Evolutionary conservation across 1,140 invertebrate genomes (phyloP), one percentile per base, ranked within the genome.

Genomic region (Phthorimaea operculella): DNA sequence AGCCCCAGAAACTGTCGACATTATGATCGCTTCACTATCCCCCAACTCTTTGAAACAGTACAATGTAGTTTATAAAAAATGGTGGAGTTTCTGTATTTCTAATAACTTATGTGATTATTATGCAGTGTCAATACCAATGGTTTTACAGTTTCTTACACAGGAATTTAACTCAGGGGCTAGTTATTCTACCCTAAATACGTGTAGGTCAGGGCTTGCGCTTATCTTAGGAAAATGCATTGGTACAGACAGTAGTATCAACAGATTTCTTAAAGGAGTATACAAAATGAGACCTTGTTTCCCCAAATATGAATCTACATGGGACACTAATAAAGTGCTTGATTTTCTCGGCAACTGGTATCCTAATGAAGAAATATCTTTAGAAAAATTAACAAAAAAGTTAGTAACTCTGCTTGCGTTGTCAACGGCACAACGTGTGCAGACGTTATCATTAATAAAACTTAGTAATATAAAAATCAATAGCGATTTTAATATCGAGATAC

Each of bases 401-500:
- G 44, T 51, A 21, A 14, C 17, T 52, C 51, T 57, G 15, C 51
- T 57, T 14, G 55, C 55, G 28, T 57, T 57, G 44, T 57, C 55
- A 11, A 57, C 55, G 2, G 55, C 39, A 57, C 55, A 57, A 57
- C 55, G 55, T 8, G 39, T 57, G 14, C 55, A 57, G 51, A 57
- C 55, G 50, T 33, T 57, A 36, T 28, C 55, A 1, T 8, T 36
- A 12, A 52, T 57, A 17, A 7, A 16, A 6, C 10, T 57, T 12
- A 18, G 18, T 7, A 57, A 57, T 39, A 52, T 57, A 11, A 48
- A 15, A 7, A 14, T 50, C 12, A 42, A 44, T 17, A 10, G 9
- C 28, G 51, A 36, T 15, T 34, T 1, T 17, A 36, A 16, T 28
- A 34, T 55, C 2, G 14, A 33, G 9, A 55, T 55, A 21, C 5